Conservation (phyloP, 2,888 invertebrate species). For the Palloptera scutellata region DNA sequence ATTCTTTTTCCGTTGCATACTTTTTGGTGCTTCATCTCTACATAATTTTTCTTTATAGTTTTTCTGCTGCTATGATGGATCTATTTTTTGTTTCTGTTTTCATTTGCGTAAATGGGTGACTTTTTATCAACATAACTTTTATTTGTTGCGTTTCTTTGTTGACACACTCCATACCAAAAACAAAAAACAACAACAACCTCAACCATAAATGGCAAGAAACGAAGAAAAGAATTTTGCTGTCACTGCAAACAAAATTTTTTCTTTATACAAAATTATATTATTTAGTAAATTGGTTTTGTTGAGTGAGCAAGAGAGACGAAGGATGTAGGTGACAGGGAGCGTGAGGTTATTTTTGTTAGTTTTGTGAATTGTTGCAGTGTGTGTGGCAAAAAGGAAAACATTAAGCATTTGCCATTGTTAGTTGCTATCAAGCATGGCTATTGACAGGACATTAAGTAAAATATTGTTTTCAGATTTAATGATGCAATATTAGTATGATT, state of each 20-base stretch:
- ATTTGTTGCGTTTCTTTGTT: background rate
- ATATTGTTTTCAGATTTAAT: too few species aligned
- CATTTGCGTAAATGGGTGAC: background rate
- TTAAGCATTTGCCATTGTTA: too few species aligned
- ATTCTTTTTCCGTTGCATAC: background rate
- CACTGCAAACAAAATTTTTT: constrained; percentile 25
- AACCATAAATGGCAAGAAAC: background rate
- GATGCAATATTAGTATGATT: too few species aligned
- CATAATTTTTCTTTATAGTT: background rate
- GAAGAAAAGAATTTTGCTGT: constrained; percentile 16
- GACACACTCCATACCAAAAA: background rate
- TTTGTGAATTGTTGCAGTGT: too few species aligned
- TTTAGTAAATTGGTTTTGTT: constrained; percentile 26
- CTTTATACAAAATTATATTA: constrained; percentile 28
- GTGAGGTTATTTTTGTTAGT: too few species aligned
- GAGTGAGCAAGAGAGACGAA: too few species aligned
- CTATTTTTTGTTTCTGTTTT: background rate
- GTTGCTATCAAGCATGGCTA: too few species aligned
- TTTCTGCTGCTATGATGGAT: background rate
- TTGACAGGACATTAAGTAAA: too few species aligned
- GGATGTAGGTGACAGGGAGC: too few species aligned
- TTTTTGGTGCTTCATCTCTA: background rate
- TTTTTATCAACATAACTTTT: background rate
- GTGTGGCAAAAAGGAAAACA: too few species aligned
- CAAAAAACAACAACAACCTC: background rate